Conservation (phyloP, 2,797 vertebrate genomes). For the Dendrocincla tyrannina region DNA sequence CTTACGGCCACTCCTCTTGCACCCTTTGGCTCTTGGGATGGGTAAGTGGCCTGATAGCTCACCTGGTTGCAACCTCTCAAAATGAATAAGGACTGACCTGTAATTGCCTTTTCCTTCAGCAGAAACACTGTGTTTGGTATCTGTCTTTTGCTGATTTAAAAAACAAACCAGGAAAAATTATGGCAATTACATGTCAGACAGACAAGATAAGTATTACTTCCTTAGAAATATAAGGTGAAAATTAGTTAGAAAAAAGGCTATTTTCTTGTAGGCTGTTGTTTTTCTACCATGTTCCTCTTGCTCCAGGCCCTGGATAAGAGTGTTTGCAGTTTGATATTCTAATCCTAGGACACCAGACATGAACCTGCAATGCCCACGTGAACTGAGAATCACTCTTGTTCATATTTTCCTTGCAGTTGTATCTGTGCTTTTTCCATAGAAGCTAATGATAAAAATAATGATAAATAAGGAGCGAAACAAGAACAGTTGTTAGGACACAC, state of each 20-base stretch:
- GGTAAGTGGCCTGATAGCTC: background rate
- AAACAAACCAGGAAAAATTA: background rate
- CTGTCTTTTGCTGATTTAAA: background rate
- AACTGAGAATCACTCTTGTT: background rate
- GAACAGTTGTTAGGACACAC: background rate
- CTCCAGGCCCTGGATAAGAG: background rate
- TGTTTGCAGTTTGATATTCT: background rate
- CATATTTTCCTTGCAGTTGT: background rate
- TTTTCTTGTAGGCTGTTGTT: background rate
- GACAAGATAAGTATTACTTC: background rate
- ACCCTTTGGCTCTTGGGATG: background rate
- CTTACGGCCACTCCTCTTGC: background rate
- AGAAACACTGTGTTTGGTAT: background rate
- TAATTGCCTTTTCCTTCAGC: background rate
- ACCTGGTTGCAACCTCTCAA: background rate
- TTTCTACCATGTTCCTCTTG: background rate
- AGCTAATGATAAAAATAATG: background rate
- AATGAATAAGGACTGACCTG: background rate
- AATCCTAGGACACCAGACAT: background rate
- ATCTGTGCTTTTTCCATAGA: background rate
- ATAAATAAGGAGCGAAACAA: background rate
- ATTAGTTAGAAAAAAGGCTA: background rate
- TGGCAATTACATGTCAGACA: background rate
- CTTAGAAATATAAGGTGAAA: background rate
- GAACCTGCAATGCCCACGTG: background rate